Conservation (phyloP, 2,888 invertebrate species). For the Ophraella communa region DNA sequence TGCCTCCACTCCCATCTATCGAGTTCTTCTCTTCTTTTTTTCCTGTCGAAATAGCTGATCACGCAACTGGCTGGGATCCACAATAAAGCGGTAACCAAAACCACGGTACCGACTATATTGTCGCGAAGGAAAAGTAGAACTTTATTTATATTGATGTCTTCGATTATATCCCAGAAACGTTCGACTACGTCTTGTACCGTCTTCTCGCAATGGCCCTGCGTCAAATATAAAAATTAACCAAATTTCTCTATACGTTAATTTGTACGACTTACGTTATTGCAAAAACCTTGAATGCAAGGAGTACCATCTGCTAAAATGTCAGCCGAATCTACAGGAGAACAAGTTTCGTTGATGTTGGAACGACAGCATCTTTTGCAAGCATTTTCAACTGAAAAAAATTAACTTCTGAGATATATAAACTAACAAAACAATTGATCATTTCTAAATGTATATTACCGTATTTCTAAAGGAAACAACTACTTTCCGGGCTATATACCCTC, state of each 20-base stretch:
- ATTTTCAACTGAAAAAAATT: conserved; percentile 74
- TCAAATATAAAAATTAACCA: not conserved
- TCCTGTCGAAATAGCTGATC: conserved; percentile 82
- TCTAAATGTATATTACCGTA: no score
- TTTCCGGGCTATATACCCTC: no score
- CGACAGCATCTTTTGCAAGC: conserved; percentile 95
- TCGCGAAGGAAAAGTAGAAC: conserved; percentile 87
- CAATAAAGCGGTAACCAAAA: conserved; percentile 86
- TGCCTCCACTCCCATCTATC: conserved; percentile 76
- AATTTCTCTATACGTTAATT: not conserved
- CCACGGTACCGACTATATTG: conserved; percentile 93
- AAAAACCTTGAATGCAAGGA: conserved; percentile 96
- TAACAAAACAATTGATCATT: no score
- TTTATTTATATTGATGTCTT: conserved; percentile 94
- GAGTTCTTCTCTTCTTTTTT: conserved; percentile 73
- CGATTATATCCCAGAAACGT: conserved; percentile 96
- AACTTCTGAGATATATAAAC: no score
- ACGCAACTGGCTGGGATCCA: conserved; percentile 96
- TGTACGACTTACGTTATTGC: conserved; percentile 75
- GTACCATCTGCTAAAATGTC: conserved; percentile 93
- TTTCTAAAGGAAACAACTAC: no score
- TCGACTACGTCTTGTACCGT: conserved; percentile 95
- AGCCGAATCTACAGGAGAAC: conserved; percentile 86
- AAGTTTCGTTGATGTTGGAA: conserved; percentile 88
- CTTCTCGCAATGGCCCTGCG: conserved; percentile 89